Base-by-base conservation (phyloP, 1,140 invertebrate genomes). In the Drosophila obscura region DNA sequence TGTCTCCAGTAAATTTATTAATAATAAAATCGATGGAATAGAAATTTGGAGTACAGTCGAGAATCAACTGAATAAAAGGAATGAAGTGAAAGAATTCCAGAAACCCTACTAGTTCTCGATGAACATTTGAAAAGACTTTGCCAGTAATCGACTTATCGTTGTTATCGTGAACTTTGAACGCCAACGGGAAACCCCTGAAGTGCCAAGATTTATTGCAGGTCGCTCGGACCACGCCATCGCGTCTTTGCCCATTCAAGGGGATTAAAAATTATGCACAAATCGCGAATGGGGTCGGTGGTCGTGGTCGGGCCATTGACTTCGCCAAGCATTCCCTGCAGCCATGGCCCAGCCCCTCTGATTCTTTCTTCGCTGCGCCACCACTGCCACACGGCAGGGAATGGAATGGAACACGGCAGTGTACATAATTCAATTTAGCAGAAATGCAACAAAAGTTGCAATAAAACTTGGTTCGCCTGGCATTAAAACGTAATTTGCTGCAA, bases 391-490 rank as follows among this genome's bases (percentile, higher is more conserved):
- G 28, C 26, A 19, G 28, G 28, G n/a, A 53, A 39, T 39, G 13
- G 45, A 49, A 57, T 31, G 9, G 13, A 51, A 61, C 50, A 57
- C 64, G 65, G 56, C 64, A 68, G 53, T 63, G 79, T 69, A 73
- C 64, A 73, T 80, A 88, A 88, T 88, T 88, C 65, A 87, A 87
- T 87, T 87, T 88, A 63, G 64, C 50, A 73, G 80, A 81, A 69
- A 82, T 79, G 74, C 82, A 87, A 88, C 78, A 82, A 82, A 85
- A 87, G 69, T 78, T 78, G 82, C 82, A 87, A 76, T 87, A 85
- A 74, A 87, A 72, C 59, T 82, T 69, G 66, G 72, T 80, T 79
- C 76, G 76, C 51, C 72, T 52, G 72, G 65, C 64, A 82, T 88
- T 79, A 85, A 79, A 88, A 79, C 64, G 79, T 82, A 76, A 83